Base-by-base conservation (phyloP, 2,797 vertebrate species). In the Myotis planiceps region DNA sequence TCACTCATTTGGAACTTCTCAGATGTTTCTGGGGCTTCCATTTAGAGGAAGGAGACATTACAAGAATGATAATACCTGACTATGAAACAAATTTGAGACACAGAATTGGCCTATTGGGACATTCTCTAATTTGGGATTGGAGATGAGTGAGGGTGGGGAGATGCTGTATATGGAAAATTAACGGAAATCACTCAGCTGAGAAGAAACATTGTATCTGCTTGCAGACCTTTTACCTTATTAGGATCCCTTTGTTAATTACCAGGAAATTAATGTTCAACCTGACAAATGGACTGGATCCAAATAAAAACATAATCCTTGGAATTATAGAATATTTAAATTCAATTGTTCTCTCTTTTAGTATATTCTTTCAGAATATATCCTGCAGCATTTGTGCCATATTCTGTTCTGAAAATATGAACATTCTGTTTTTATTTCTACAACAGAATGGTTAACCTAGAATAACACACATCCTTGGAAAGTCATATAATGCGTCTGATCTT, bases 1-100 rank as follows among this genome's bases (percentile, higher is more conserved):
- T 27, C 63, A 91, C 49, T 78, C 68, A 95, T 86, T 96, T 90
- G 90, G 66, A 84, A 66, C 47, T 88, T 94, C 27, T 42, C 53
- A 88, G 75, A 82, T 85, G 23, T 85, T 97, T 85, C 86, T 60
- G 29, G 80, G 4, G 74, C 88, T 89, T 90, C 37, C 82, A 97
- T 78, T 27, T 23, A 95, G 69, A 66, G 83, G 88, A 4, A 69
- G 42, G 82, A 88, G 63, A 18, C 53, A 92, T 47, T 42, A 32
- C 0, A 91, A 92, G 66, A 82, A 97, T 68, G 1, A 9, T 9
- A 97, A 97, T 69, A n/a, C 2, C 34, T 39, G 82, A 81, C 12
- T 68, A 69, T 60, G 45, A 96, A 85, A 90, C 15, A 68, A 93
- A 16, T 60, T 23, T 76, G 29, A 82, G 32, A 84, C 5, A 32